These are phyloP conservation scores for Heloderma charlesbogerti DNA, from an alignment of 2,113 vertebrate species.

Conservation along the genomic window DNA sequence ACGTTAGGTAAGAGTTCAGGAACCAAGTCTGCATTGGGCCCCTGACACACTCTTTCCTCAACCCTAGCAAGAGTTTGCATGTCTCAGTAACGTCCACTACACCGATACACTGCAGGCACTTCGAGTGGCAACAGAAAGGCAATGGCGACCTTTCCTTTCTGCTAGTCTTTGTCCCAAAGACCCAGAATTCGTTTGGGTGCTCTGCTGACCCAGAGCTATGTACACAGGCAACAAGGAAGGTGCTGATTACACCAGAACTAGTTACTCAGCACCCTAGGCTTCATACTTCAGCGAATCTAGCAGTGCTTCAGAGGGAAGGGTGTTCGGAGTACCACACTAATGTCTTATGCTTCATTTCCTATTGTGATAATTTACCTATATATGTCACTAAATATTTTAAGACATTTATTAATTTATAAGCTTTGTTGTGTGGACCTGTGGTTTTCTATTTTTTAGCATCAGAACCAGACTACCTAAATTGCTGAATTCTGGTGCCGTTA, in stretches of 20 bases:
- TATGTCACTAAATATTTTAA: constrained; percentile 73
- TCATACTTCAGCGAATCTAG: constrained; percentile 29
- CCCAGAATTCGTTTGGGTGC: neutral
- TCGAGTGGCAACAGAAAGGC: constrained; percentile 4
- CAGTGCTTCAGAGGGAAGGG: constrained; percentile 45
- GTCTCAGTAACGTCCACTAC: neutral
- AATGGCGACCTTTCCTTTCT: neutral
- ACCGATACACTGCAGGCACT: neutral
- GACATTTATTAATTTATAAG: constrained; percentile 74
- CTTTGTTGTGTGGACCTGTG: constrained; percentile 53
- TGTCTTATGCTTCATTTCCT: constrained; percentile 63
- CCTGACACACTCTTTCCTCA: neutral
- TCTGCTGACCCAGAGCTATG: neutral
- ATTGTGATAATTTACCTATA: constrained; percentile 63
- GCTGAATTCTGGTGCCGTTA: constrained; percentile 71
- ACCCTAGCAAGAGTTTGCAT: neutral
- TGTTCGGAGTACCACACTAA: constrained; percentile 62
- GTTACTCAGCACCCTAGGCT: neutral
- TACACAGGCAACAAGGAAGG: constrained; percentile 20
- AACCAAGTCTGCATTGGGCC: neutral
- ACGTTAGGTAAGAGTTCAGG: neutral
- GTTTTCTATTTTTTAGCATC: constrained; percentile 58
- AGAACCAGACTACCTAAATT: constrained; percentile 56
- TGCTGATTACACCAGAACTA: neutral
- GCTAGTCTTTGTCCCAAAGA: neutral